Evolutionary conservation across 2,113 vertebrate genomes (phyloP).

Genomic region (Rhinolophus ferrumequinum): DNA sequence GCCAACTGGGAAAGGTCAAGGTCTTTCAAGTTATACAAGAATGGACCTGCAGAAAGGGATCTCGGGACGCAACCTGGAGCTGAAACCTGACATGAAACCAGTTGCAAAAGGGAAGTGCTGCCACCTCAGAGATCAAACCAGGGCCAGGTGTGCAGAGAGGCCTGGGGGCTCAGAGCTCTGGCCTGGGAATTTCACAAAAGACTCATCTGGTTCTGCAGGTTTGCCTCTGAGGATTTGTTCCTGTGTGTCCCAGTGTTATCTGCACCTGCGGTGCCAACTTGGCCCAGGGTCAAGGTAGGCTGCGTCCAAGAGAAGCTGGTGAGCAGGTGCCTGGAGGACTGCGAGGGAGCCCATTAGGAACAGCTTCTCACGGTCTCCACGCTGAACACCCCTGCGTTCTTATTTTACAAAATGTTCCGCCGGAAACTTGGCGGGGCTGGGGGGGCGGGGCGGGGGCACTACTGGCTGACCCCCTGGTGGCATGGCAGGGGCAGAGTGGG

Average conservation of each 20-base stretch:
- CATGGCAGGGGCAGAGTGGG: neutral
- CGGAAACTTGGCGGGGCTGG: neutral
- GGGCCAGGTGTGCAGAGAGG: conserved; percentile 72
- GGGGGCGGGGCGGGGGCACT: too few relatives aligned
- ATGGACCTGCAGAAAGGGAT: conserved; percentile 64
- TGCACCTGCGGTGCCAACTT: conserved; percentile 89
- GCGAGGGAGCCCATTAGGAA: neutral
- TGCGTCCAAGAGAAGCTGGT: conserved; percentile 83
- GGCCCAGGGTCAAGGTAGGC: conserved; percentile 89
- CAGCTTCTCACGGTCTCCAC: neutral
- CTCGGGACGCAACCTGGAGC: conserved; percentile 79
- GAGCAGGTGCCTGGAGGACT: neutral
- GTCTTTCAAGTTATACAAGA: conserved; percentile 20
- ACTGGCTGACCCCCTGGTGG: too few relatives aligned
- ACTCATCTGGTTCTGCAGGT: conserved; percentile 92
- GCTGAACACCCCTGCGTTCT: neutral
- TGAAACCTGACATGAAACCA: conserved; percentile 85
- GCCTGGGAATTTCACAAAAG: conserved; percentile 91
- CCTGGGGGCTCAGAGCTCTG: conserved; percentile 84
- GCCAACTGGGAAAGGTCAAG: conserved; percentile 10
- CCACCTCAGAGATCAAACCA: conserved; percentile 83
- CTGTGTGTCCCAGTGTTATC: conserved; percentile 90
- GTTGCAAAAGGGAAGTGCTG: conserved; percentile 81
- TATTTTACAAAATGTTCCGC: neutral
- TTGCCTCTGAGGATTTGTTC: conserved; percentile 91